Conservation (phyloP, 2,888 invertebrate species). For the Epistrophe grossulariae region DNA sequence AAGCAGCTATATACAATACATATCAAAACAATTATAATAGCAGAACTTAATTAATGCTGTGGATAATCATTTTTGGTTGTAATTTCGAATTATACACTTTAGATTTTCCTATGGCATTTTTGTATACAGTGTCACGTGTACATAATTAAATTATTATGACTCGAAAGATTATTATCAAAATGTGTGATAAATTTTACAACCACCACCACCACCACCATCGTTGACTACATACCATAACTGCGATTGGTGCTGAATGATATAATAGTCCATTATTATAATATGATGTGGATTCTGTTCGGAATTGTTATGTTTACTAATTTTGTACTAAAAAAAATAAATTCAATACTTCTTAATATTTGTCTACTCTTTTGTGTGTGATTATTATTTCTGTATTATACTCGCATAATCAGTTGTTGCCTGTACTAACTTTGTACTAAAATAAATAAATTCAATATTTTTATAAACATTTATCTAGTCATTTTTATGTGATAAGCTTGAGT, state of each 20-base stretch:
- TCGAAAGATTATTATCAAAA: constrained; percentile 61
- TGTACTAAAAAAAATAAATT: not conserved
- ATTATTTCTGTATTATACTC: no score
- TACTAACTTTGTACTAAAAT: no score
- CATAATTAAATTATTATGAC: constrained; percentile 69
- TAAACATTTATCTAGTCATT: no score
- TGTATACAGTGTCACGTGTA: constrained; percentile 61
- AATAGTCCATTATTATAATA: not conserved
- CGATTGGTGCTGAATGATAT: constrained; percentile 1
- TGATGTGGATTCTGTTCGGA: not conserved
- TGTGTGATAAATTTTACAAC: constrained; percentile 67
- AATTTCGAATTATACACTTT: constrained; percentile 53
- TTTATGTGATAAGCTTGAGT: no score
- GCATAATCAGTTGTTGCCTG: no score
- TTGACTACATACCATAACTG: not conserved
- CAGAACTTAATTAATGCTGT: constrained; percentile 63
- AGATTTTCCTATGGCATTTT: constrained; percentile 15
- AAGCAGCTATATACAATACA: not conserved
- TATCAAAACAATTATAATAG: constrained; percentile 33
- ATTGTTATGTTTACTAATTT: not conserved
- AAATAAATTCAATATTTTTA: no score
- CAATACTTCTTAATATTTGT: no score
- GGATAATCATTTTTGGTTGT: constrained; percentile 58
- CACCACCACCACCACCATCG: not conserved
- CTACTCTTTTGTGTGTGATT: no score